phyloP scores from a whole-genome alignment of 2,113 vertebrate species.

The Gopherus flavomarginatus region DNA sequence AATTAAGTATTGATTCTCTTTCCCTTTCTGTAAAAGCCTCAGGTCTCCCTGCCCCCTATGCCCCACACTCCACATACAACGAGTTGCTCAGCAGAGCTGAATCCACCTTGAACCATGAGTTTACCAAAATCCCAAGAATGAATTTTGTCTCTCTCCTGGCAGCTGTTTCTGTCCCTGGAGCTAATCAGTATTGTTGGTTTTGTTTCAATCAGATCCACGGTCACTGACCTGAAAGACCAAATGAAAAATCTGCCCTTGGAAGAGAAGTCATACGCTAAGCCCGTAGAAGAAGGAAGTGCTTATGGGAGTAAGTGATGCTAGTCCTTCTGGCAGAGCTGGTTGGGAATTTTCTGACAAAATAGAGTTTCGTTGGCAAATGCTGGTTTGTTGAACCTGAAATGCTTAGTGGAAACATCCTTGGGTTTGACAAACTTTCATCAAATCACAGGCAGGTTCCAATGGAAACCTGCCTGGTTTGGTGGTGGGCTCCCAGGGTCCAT shows the following conservation, averaged over 20 bases:
- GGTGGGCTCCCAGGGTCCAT: neutral
- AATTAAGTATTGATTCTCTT: constrained; percentile 44
- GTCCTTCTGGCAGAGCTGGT: rapidly evolving
- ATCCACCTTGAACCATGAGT: neutral
- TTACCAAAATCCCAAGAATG: neutral
- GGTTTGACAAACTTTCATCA: neutral
- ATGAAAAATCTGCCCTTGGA: constrained; percentile 71
- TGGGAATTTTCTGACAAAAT: neutral
- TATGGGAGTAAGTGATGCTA: neutral
- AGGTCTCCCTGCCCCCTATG: neutral
- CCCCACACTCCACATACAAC: neutral
- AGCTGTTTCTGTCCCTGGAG: neutral
- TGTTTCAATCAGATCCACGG: constrained; percentile 62
- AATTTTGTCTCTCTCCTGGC: neutral
- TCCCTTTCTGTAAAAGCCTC: constrained; percentile 38
- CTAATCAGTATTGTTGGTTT: neutral
- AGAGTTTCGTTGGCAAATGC: neutral
- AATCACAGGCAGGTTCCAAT: neutral
- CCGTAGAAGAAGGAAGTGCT: neutral
- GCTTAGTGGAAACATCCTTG: neutral
- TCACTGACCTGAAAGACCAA: constrained; percentile 80
- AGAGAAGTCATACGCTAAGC: constrained; percentile 10
- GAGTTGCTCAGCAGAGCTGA: constrained; percentile 38
- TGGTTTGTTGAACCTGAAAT: neutral
- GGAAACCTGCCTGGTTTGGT: neutral